Conservation (phyloP, 1,140 invertebrate species). For the Drosophila kikkawai region DNA sequence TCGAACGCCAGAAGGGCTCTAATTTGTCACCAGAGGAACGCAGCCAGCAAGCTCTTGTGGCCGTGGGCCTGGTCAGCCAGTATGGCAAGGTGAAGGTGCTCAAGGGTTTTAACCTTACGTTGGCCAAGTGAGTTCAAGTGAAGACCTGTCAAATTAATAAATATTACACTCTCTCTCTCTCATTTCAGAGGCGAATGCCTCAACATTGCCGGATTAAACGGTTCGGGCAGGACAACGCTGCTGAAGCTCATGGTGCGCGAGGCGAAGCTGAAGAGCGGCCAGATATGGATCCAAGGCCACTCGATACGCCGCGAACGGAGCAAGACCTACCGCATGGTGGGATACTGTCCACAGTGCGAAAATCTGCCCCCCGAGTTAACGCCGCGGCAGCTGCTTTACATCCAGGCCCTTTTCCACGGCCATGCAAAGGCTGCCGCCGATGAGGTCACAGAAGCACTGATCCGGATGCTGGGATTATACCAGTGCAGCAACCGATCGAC, state of each 20-base stretch:
- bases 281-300: constrained; percentile 48
- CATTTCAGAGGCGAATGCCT: constrained; percentile 52
- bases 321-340: constrained; percentile 37
- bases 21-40: constrained; percentile 16
- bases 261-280: constrained; percentile 11
- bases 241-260: constrained; percentile 45
- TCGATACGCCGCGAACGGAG: constrained; percentile 13
- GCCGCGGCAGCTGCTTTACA: constrained; percentile 46
- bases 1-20: neutral
- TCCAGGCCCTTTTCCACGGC: constrained; percentile 38
- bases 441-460: constrained; percentile 26
- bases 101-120: constrained; percentile 35
- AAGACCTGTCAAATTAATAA: neutral
- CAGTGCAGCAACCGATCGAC: constrained; percentile 23
- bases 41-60: constrained; percentile 6
- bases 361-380: constrained; percentile 37
- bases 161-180: neutral
- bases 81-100: constrained; percentile 14
- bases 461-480: constrained; percentile 48
- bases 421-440: neutral
- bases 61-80: constrained; percentile 2
- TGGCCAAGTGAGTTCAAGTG: constrained; percentile 42
- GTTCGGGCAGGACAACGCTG: constrained; percentile 58
- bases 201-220: constrained; percentile 45
- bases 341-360: constrained; percentile 53